Evolutionary conservation across 2,797 vertebrate species (phyloP).

Genomic region (Cetoscarus ocellatus): DNA sequence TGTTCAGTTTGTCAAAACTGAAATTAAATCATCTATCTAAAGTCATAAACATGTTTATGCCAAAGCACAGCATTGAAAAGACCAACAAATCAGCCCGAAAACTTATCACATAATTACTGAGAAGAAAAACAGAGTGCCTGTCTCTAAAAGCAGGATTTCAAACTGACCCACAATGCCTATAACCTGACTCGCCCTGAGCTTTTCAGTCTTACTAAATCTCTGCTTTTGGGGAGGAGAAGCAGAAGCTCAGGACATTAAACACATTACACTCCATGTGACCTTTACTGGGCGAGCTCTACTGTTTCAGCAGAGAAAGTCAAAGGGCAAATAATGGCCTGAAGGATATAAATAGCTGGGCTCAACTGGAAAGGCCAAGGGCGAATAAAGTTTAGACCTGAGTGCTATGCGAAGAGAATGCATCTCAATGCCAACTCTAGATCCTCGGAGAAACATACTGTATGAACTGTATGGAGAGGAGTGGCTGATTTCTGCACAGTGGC

Average conservation of each 20-base stretch:
- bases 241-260: constrained; percentile 61
- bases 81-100: neutral
- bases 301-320: constrained; percentile 89
- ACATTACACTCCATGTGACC: constrained; percentile 85
- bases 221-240: constrained; percentile 54
- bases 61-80: too few relatives aligned
- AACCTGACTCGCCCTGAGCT: constrained; percentile 1
- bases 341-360: constrained; percentile 88
- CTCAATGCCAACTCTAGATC: constrained; percentile 53
- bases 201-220: constrained; percentile 24
- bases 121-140: neutral
- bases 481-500: neutral
- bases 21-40: too few relatives aligned
- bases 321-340: constrained; percentile 79
- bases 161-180: constrained; percentile 1
- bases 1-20: too few relatives aligned
- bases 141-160: constrained; percentile 1
- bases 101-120: neutral
- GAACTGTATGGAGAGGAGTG: constrained; percentile 15
- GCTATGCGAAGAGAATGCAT: constrained; percentile 68
- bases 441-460: constrained; percentile 13
- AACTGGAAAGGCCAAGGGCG: constrained; percentile 82
- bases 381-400: constrained; percentile 74
- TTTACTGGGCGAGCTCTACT: constrained; percentile 85
- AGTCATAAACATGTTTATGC: too few relatives aligned